Evolutionary conservation across 2,113 vertebrate genomes (phyloP), one percentile per base, ranked within the genome.

Genomic region (Tyto alba): DNA sequence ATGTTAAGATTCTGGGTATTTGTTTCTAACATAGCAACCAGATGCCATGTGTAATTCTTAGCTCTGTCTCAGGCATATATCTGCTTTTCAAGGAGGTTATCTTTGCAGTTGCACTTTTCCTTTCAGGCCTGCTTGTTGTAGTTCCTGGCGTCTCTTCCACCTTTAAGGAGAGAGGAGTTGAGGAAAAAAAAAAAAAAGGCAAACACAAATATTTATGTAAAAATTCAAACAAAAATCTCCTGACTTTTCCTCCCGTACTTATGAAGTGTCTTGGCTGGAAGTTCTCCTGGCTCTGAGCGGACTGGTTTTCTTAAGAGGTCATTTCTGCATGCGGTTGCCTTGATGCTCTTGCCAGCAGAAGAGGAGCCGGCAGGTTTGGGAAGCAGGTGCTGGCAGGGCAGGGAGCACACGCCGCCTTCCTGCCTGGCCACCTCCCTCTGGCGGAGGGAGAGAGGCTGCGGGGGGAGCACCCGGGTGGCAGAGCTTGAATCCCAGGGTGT

Each of bases 161-260:
- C 19, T 59, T 85, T 6, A 56, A 68, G 21, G 48, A 75, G 40
- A 88, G 41, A 68, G 6, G 34, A 79, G 18, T 59, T 85, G 30
- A 75, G 38, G 14, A 27, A 40, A 43, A 34, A 1, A 0, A 2
- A 7, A 55, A 66, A 60, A 1, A 10, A 47, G 19, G n/a, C n/a
- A n/a, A n/a, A n/a, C n/a, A n/a, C n/a, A n/a, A n/a, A 20, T 47
- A 27, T 8, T 48, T 75, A 16, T 69, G 85, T 68, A 41, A 26
- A 38, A 68, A 48, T 40, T 22, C 16, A 79, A 20, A 27, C 16
- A 16, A 36, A 43, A 34, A 27, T 25, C 29, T 57, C 16, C 22
- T 27, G 7, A 17, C 7, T 89, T 55, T 3, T 69, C 1, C 3
- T 71, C 18, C 22, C 81, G 10, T 69, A 15, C 29, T 89, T 74